Evolutionary conservation across 2,113 vertebrate genomes (phyloP).

Genomic region (Odocoileus virginianus): DNA sequence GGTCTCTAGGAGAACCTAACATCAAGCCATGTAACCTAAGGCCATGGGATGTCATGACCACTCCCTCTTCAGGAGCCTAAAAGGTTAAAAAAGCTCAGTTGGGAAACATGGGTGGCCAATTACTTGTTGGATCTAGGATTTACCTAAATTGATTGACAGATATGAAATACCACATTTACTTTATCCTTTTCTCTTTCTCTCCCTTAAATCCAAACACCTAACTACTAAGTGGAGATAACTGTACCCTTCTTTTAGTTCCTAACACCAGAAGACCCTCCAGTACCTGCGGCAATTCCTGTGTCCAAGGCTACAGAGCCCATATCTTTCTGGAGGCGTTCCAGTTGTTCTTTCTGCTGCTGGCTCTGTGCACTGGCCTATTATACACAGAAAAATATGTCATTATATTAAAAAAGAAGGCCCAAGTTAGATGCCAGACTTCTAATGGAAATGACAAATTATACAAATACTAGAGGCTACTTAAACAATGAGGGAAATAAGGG

Average conservation of each 20-base stretch:
- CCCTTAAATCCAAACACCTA: not conserved
- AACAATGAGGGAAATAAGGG: not conserved
- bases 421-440: not conserved
- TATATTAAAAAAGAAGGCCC: not conserved
- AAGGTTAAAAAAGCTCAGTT: not conserved
- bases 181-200: not conserved
- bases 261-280: not conserved
- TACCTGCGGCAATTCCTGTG: constrained; percentile 80
- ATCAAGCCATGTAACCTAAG: not conserved
- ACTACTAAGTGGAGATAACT: not conserved
- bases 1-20: not conserved
- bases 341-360: constrained; percentile 88
- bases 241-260: not conserved
- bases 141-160: not conserved
- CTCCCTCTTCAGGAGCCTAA: not conserved
- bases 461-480: not conserved
- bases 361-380: constrained; percentile 84
- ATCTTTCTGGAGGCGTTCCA: constrained; percentile 89
- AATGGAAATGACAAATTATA: not conserved
- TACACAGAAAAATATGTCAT: not conserved
- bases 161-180: not conserved
- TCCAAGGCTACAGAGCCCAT: constrained; percentile 86
- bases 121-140: not conserved
- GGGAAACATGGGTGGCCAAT: not conserved
- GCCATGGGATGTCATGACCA: not conserved